Evolutionary conservation across 2,888 invertebrate genomes (phyloP), one percentile per base, ranked within the genome.

Genomic region (Spilarctia lutea): DNA sequence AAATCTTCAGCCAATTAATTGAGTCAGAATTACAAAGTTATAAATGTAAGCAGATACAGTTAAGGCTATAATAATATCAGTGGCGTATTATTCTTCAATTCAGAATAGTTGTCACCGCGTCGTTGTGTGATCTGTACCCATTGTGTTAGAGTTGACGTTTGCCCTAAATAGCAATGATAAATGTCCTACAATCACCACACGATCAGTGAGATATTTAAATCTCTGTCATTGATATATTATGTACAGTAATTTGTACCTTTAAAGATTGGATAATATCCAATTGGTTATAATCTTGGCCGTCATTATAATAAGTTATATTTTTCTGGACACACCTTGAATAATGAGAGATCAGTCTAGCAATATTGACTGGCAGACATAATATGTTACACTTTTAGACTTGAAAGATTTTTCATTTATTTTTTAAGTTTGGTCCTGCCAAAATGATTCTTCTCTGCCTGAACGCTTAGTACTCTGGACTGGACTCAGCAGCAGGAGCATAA

Each of bases 161-260:
- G 90, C 74, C 85, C 90, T 89, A 85, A 88, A 90, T 90, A 89
- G 80, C 72, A 84, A 78, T 88, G 85, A 88, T 87, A 82, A 81
- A 88, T 86, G 85, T 78, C 75, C 81, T 75, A 74, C 77, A 75
- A 75, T 71, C 42, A 65, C 68, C 45, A 73, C 76, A 65, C 74
- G 73, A 76, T 72, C 77, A 68, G 13, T 72, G 68, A 33, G 45
- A 52, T 75, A 65, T 72, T 75, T 78, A 73, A 68, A 71, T 67
- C 30, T 60, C 60, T 65, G 56, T 42, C 52, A 56, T 56, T n/a
- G 52, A 56, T 56, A 56, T 56, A 56, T 56, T 72, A 72, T 33
- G 42, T 52, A 65, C 45, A 16, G n/a, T 63, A 30, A 16, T 63
- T 30, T 63, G 30, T 63, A 63, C 4, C 63, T 63, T 18, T 18